Conservation (phyloP, 1,140 invertebrate species). For the Elymnias hypermnestra region DNA sequence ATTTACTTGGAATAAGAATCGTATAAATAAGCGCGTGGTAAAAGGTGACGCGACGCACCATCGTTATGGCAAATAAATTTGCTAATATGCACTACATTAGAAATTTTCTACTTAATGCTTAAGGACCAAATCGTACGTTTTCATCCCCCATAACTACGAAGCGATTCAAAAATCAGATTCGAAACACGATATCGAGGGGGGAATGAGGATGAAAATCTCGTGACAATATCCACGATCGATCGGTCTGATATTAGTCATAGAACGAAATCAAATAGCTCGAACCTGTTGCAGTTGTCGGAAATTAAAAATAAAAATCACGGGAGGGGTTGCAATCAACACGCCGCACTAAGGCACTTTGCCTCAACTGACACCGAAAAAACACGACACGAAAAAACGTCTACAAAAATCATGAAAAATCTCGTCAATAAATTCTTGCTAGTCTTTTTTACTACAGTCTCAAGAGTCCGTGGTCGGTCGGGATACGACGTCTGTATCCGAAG, state of each 20-base stretch:
- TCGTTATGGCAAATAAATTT: constrained; percentile 39
- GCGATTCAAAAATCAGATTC: constrained; percentile 7
- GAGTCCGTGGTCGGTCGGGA: constrained; percentile 65
- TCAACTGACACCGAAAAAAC: constrained; percentile 47
- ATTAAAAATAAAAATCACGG: constrained; percentile 20
- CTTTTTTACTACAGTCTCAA: constrained; percentile 70
- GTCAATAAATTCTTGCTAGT: constrained; percentile 68
- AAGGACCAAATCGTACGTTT: constrained; percentile 22
- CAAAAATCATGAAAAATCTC: constrained; percentile 62
- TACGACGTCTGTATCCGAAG: constrained; percentile 50
- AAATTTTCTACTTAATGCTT: constrained; percentile 58
- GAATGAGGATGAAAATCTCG: not conserved
- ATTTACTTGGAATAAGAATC: constrained; percentile 1
- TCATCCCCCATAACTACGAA: constrained; percentile 12
- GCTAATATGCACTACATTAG: constrained; percentile 54
- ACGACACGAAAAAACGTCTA: constrained; percentile 67
- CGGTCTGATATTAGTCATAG: not conserved
- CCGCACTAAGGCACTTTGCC: constrained; percentile 57
- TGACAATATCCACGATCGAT: not conserved
- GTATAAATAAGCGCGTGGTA: not conserved
- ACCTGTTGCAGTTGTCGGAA: not conserved
- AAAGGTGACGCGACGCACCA: constrained; percentile 18
- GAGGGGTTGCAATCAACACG: constrained; percentile 41
- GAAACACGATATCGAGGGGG: constrained; percentile 13
- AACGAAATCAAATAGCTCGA: constrained; percentile 1